Evolutionary conservation across 53 echinoderm and acorn worm genomes (phyloP), one percentile per base, ranked within the genome.

Genomic region (Luidia sarsii): DNA sequence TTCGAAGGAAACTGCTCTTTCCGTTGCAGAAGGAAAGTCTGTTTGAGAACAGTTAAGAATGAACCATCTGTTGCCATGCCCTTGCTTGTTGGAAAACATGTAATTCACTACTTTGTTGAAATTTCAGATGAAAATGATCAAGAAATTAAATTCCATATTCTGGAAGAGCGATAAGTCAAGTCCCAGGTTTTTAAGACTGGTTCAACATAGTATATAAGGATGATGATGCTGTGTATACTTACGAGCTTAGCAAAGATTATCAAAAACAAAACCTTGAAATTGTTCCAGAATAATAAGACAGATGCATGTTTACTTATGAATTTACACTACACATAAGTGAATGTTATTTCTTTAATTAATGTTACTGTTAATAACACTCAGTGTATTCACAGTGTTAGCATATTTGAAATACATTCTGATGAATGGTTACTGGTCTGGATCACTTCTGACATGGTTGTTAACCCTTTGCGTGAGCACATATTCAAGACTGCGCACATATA

Each of bases 101-200:
- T 60, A 14, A 39, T 1, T 22, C 75, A 75, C 27, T 56, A 3
- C 36, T 59, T 75, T 59, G 27, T 13, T n/a, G n/a, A n/a, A n/a
- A n/a, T n/a, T n/a, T n/a, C n/a, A n/a, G n/a, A n/a, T n/a, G n/a
- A n/a, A n/a, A n/a, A n/a, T 60, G 13, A 2, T 57, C 59, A 57
- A 37, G 39, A 7, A 2, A 30, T 22, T 9, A 54, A 33, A 33
- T 68, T 0, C 19, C 57, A 13, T 83, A 83, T 29, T 60, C 25
- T 16, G 83, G 71, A 7, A 69, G 70, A 70, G 83, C 70, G 6
- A 53, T 83, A 13, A 83, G 83, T 31, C 83, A 83, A 46, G 83
- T 83, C 9, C 83, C 83, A 13, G 83, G 71, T 1, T 83, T 83
- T 83, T 71, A 70, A 11, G 8, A 36, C 1, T 80, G 80, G 80